Conservation (phyloP, 2,888 invertebrate genomes). For the Polydrusus tereticollis region DNA sequence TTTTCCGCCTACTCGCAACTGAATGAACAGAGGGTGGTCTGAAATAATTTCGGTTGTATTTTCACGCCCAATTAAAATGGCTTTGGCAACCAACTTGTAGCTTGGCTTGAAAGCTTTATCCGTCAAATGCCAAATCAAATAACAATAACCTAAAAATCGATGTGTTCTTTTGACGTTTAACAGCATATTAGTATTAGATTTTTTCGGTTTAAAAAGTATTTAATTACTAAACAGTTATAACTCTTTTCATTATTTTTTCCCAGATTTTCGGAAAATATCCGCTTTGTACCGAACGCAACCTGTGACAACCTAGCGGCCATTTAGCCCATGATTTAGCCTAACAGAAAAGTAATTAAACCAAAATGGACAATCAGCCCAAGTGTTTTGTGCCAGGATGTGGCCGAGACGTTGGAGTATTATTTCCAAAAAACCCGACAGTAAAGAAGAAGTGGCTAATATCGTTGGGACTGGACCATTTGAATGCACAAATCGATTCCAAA, state of each 20-base stretch:
- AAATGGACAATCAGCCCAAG: constrained; percentile 39
- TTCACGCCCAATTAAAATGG: too few relatives aligned
- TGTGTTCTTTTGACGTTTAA: background rate
- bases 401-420: constrained; percentile 58
- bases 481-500: constrained; percentile 39
- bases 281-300: too few relatives aligned
- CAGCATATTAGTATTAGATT: background rate
- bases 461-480: constrained; percentile 53
- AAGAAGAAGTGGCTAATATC: constrained; percentile 57
- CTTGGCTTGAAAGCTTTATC: too few relatives aligned
- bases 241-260: background rate
- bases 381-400: constrained; percentile 62
- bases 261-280: background rate
- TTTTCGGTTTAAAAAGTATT: background rate
- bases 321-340: too few relatives aligned
- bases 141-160: constrained; percentile 24
- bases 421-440: constrained; percentile 57
- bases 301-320: too few relatives aligned
- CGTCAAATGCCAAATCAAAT: constrained; percentile 23
- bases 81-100: too few relatives aligned
- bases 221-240: background rate
- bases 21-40: too few relatives aligned
- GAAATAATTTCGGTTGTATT: too few relatives aligned
- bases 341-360: too few relatives aligned
- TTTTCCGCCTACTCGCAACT: too few relatives aligned